These are phyloP conservation scores for Holothuria scabra DNA, from an alignment of 53 echinoderm and acorn worm genomes.

Conservation along the genomic window DNA sequence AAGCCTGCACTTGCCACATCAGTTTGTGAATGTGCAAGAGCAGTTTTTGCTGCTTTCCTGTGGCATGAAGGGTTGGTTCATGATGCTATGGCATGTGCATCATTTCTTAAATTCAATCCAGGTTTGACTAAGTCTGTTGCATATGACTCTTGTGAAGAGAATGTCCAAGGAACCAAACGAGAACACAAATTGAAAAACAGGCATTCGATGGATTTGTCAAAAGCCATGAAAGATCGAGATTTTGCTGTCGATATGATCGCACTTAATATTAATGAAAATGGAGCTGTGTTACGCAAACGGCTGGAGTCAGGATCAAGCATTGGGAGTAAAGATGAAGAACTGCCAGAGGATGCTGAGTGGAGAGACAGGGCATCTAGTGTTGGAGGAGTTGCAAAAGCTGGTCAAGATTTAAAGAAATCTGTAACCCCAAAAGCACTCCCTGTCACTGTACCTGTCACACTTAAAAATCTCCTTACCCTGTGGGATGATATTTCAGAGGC, in stretches of 20 bases:
- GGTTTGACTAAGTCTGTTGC: constrained; percentile 75
- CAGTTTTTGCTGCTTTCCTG: constrained; percentile 90
- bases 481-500: constrained; percentile 93
- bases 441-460: constrained; percentile 75
- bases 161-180: constrained; percentile 43
- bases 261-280: constrained; percentile 39
- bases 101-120: constrained; percentile 88
- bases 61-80: constrained; percentile 94
- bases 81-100: constrained; percentile 98
- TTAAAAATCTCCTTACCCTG: constrained; percentile 85
- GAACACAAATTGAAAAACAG: constrained; percentile 91
- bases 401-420: constrained; percentile 58
- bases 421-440: not conserved
- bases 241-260: constrained; percentile 16
- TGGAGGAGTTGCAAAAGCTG: constrained; percentile 59
- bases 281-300: constrained; percentile 53
- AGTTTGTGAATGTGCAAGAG: constrained; percentile 87
- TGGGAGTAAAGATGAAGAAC: not conserved
- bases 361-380: constrained; percentile 83
- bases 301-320: constrained; percentile 43
- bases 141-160: constrained; percentile 53
- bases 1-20: constrained; percentile 88
- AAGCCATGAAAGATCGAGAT: constrained; percentile 71
- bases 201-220: constrained; percentile 93
- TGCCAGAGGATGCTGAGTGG: constrained; percentile 49